These are phyloP conservation scores for Oscheius sp. DNA, from an alignment of 2,888 invertebrate genomes.

Conservation along the genomic window DNA sequence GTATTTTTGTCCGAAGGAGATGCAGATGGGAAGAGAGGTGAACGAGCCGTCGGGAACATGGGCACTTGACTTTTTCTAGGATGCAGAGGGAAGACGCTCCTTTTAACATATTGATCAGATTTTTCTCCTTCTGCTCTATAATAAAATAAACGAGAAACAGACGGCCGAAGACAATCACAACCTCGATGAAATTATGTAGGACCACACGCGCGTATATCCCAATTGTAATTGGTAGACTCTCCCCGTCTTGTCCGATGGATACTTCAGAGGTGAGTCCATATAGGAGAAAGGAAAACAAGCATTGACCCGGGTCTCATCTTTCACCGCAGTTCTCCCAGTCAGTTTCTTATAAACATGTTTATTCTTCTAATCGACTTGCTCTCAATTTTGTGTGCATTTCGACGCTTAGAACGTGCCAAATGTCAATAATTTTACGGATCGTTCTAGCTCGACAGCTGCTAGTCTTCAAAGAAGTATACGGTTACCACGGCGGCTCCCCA, in stretches of 20 bases:
- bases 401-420: slow-evolving; percentile 21
- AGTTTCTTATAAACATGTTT: not conserved
- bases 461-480: slow-evolving; percentile 13
- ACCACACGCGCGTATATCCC: not conserved
- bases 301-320: not conserved
- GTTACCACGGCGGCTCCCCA: slow-evolving; percentile 12
- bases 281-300: slow-evolving; percentile 1
- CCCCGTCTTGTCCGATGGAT: not conserved
- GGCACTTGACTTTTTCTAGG: slow-evolving; percentile 1
- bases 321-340: not conserved
- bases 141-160: slow-evolving; percentile 19
- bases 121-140: not conserved
- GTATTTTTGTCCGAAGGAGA: not conserved
- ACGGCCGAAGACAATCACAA: slow-evolving; percentile 3
- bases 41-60: not conserved
- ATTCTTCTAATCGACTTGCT: slow-evolving; percentile 5
- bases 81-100: not conserved
- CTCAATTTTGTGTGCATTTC: not conserved
- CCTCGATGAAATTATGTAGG: slow-evolving; percentile 9
- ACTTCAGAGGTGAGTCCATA: not conserved
- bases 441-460: slow-evolving; percentile 20
- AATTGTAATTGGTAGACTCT: not conserved
- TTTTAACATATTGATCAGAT: not conserved
- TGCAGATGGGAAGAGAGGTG: not conserved
- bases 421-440: slow-evolving; percentile 12